Percentiles rank a stretch among this genome's conserved stretches.
Evolutionary conservation across 2,888 invertebrate species (phyloP).

Genomic region (Pyrochroa serraticornis): DNA sequence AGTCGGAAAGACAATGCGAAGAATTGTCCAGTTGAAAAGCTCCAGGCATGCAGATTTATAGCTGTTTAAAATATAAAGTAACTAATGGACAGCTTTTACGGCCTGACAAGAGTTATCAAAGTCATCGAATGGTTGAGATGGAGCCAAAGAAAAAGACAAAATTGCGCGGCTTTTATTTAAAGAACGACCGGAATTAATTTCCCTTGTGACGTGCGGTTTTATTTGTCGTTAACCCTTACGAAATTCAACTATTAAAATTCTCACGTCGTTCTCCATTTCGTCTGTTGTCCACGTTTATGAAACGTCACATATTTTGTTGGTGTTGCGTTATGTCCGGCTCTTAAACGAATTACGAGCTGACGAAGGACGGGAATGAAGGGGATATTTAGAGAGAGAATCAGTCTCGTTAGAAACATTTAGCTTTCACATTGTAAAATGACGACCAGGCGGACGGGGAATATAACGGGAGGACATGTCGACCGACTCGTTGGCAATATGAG

Average conservation of each 20-base stretch:
- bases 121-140: conserved; percentile 6
- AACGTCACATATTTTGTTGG: conserved; percentile 1
- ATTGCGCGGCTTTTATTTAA: background rate
- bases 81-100: conserved; percentile 29
- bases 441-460: background rate
- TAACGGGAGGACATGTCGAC: background rate
- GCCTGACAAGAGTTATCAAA: conserved; percentile 22
- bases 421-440: background rate
- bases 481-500: background rate
- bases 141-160: conserved; percentile 2
- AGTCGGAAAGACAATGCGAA: conserved; percentile 39
- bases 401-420: conserved; percentile 1
- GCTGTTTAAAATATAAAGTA: conserved; percentile 32
- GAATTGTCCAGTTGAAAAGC: conserved; percentile 30
- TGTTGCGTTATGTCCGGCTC: conserved; percentile 1
- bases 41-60: conserved; percentile 38
- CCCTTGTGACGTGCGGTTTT: background rate
- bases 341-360: conserved; percentile 5
- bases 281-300: background rate
- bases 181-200: background rate
- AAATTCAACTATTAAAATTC: background rate
- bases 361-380: background rate
- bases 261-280: background rate
- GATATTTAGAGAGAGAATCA: background rate
- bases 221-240: background rate